These are phyloP conservation scores for Ceratina japonica DNA, from an alignment of 1,140 invertebrate species.

Conservation along the genomic window DNA sequence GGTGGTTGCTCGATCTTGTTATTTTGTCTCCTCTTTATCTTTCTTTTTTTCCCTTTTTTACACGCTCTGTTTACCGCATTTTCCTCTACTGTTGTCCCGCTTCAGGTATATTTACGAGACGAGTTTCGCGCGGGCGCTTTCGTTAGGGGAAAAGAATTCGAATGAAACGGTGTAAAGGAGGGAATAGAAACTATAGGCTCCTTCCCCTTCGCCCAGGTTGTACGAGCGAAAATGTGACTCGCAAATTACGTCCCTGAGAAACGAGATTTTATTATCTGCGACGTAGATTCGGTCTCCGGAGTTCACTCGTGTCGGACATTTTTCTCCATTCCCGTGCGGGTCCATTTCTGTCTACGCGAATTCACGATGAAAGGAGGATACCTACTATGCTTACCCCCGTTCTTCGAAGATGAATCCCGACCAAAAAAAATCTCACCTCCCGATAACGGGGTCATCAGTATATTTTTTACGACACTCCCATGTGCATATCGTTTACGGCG, in stretches of 20 bases:
- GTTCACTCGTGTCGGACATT: constrained; percentile 15
- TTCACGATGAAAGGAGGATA: constrained; percentile 42
- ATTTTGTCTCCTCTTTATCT: background rate
- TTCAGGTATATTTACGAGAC: constrained; percentile 10
- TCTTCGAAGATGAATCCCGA: background rate
- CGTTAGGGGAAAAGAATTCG: background rate
- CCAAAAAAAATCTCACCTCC: too few species aligned
- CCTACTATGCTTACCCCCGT: background rate
- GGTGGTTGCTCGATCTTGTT: background rate
- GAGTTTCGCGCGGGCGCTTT: background rate
- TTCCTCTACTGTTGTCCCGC: background rate
- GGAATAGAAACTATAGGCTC: background rate
- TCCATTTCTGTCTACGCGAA: constrained; percentile 16
- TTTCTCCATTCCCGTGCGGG: constrained; percentile 11
- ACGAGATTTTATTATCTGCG: constrained; percentile 34
- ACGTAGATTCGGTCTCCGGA: constrained; percentile 9
- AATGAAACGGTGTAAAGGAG: background rate
- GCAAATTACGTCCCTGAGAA: constrained; percentile 18
- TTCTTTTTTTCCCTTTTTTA: constrained; percentile 2
- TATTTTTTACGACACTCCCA: too few species aligned
- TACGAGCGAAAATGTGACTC: constrained; percentile 12
- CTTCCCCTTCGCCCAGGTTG: background rate
- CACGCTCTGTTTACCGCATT: constrained; percentile 4
- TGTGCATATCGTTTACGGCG: too few species aligned
- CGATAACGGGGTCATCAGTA: too few species aligned